Evolutionary conservation across 2,113 vertebrate species (phyloP).

Genomic region (Rostratula benghalensis): DNA sequence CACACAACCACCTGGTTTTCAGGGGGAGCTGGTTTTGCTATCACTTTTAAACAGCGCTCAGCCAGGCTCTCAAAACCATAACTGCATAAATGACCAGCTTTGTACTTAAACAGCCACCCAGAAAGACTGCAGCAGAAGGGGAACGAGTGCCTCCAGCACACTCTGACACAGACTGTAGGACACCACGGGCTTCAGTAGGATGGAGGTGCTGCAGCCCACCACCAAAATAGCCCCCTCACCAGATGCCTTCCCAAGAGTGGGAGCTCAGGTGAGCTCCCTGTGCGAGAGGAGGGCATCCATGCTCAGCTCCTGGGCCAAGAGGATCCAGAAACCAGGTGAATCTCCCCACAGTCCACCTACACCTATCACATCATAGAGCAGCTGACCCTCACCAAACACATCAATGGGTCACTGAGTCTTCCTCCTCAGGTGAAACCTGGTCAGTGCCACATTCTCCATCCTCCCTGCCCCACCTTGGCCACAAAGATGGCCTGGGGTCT

Average conservation of each 20-base stretch:
- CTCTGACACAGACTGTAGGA: neutral
- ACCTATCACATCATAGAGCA: neutral
- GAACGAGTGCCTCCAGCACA: accelerated
- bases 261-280: neutral
- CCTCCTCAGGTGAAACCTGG: neutral
- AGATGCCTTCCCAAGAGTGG: accelerated
- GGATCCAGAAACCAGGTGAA: too few relatives aligned
- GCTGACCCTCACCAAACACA: neutral
- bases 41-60: neutral
- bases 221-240: too few relatives aligned
- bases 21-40: neutral
- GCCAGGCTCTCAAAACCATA: neutral
- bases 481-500: neutral
- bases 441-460: accelerated
- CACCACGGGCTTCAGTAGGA: neutral
- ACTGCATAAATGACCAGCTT: neutral
- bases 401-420: too few relatives aligned
- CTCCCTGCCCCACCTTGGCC: neutral
- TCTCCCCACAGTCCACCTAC: neutral
- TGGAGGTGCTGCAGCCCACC: neutral
- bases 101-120: neutral
- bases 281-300: neutral
- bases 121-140: neutral
- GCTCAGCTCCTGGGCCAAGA: neutral
- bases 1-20: neutral